Evolutionary conservation across 2,797 vertebrate genomes (phyloP).

Genomic region (Apogon talboti): DNA sequence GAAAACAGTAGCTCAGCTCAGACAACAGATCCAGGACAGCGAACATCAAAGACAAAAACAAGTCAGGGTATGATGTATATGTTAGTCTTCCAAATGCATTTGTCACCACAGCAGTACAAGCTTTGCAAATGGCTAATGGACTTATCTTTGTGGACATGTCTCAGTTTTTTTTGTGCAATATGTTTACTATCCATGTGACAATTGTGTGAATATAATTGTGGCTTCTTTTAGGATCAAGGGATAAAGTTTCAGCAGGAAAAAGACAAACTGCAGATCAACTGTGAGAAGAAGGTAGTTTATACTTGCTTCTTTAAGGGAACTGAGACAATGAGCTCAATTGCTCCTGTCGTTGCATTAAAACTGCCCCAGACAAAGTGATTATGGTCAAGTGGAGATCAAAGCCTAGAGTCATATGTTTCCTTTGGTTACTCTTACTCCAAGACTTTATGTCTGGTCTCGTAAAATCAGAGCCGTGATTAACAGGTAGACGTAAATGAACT

Average conservation of each 20-base stretch:
- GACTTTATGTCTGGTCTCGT: conserved; percentile 50
- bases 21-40: conserved; percentile 87
- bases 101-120: not conserved
- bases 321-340: conserved; percentile 25
- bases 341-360: conserved; percentile 39
- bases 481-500: conserved; percentile 42
- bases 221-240: conserved; percentile 87
- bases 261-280: conserved; percentile 81
- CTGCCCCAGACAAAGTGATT: conserved; percentile 41
- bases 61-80: conserved; percentile 79
- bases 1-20: conserved; percentile 79
- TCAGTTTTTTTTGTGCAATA: not conserved
- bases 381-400: conserved; percentile 61
- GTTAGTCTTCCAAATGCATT: not conserved
- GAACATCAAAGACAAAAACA: conserved; percentile 86
- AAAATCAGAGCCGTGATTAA: conserved; percentile 55
- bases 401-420: conserved; percentile 43
- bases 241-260: conserved; percentile 87
- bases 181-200: not conserved
- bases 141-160: not conserved
- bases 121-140: not conserved
- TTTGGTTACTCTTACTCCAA: conserved; percentile 44
- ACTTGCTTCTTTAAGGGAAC: conserved; percentile 11
- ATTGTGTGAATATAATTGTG: conserved; percentile 6
- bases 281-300: conserved; percentile 88